Conservation (phyloP, 2,888 invertebrate species). For the Aelia acuminata region DNA sequence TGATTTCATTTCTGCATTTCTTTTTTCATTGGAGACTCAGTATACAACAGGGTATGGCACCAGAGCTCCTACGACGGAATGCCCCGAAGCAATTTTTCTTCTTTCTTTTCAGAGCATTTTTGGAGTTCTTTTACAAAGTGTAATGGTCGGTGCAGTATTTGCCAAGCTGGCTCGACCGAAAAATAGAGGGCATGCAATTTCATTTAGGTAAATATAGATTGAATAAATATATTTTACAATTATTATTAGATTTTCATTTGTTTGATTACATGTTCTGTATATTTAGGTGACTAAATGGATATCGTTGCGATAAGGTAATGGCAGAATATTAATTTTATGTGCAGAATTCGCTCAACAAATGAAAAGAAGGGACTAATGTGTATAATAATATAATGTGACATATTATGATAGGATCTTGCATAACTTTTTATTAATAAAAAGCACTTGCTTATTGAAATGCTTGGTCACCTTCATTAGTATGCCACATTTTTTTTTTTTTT, state of each 20-base stretch:
- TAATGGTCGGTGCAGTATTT: conserved; percentile 78
- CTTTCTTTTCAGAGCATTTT: conserved; percentile 86
- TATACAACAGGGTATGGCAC: conserved; percentile 88
- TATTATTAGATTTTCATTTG: neutral
- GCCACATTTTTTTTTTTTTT: too few relatives aligned
- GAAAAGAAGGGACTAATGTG: too few relatives aligned
- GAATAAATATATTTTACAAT: neutral
- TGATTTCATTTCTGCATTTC: conserved; percentile 76
- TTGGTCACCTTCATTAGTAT: too few relatives aligned
- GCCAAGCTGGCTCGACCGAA: conserved; percentile 86
- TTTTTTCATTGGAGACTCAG: conserved; percentile 91
- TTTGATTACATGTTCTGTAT: neutral
- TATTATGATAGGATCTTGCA: too few relatives aligned
- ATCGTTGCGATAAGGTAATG: too few relatives aligned
- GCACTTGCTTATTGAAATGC: too few relatives aligned
- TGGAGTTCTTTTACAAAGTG: conserved; percentile 74
- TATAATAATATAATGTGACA: too few relatives aligned
- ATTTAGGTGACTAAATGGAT: neutral
- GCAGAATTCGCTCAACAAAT: too few relatives aligned
- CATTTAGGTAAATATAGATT: conserved; percentile 78
- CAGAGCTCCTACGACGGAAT: conserved; percentile 85
- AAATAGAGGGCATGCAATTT: conserved; percentile 81
- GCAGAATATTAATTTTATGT: neutral
- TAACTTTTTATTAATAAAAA: too few relatives aligned
- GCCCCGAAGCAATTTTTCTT: conserved; percentile 86